phyloP scores from a whole-genome alignment of 2,888 invertebrate species.

The Gymnoscelis rufifasciata region DNA sequence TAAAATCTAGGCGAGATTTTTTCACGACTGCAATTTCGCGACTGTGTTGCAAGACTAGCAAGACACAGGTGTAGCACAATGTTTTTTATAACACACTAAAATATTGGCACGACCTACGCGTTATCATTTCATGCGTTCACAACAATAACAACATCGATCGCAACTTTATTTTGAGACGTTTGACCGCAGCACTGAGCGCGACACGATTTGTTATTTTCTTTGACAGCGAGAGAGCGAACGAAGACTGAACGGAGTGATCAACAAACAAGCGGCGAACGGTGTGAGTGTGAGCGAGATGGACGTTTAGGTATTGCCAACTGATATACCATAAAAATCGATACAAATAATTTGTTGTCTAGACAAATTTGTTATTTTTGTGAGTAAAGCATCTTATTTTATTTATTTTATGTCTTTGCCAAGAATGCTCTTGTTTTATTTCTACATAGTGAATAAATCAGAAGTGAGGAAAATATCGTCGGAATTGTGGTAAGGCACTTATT shows the following conservation, averaged over 20 bases:
- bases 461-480: no score
- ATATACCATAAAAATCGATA: neutral
- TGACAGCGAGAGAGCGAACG: neutral
- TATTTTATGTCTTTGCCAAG: no score
- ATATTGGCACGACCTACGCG: conserved; percentile 36
- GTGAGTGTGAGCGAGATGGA: neutral
- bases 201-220: neutral
- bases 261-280: neutral
- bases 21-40: conserved; percentile 43
- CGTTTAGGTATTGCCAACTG: neutral
- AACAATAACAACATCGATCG: conserved; percentile 73
- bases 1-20: conserved; percentile 46
- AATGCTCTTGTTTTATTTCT: no score
- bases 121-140: conserved; percentile 50
- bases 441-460: no score
- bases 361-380: no score
- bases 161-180: conserved; percentile 28
- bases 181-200: neutral
- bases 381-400: no score
- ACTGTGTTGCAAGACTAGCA: conserved; percentile 39
- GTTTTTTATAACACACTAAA: conserved; percentile 41
- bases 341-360: no score
- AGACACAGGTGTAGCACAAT: conserved; percentile 36
- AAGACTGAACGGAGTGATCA: neutral
- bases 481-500: no score